A percentile compares a stretch with the other conserved stretches of the same genome.
phyloP scores from a whole-genome alignment of 2,113 vertebrate species.

The Regulus satrapa region DNA sequence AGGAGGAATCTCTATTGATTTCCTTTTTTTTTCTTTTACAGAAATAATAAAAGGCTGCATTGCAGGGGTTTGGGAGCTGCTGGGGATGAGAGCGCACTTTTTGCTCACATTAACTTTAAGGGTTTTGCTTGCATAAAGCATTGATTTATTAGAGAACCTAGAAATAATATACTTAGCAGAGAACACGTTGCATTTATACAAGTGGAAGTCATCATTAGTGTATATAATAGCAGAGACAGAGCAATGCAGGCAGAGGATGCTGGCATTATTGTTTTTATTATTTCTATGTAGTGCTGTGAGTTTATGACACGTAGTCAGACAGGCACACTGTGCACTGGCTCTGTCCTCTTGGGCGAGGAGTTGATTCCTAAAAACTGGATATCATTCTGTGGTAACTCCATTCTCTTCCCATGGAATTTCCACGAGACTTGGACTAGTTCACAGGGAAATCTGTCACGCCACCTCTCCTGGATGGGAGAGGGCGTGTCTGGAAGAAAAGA shows the following conservation, averaged over 20 bases:
- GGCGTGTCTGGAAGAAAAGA: background rate
- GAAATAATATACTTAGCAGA: background rate
- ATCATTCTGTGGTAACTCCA: background rate
- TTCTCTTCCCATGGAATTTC: background rate
- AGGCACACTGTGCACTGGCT: background rate
- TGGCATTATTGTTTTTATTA: background rate
- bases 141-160: conserved; percentile 14
- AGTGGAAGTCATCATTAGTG: background rate
- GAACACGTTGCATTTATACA: background rate
- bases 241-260: background rate
- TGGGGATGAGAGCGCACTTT: conserved; percentile 31
- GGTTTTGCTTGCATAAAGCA: conserved; percentile 10
- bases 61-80: conserved; percentile 50
- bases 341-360: background rate
- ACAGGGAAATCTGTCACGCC: background rate
- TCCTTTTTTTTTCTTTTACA: conserved; percentile 4
- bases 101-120: conserved; percentile 20
- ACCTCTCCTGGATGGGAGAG: background rate
- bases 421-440: background rate
- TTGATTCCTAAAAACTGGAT: background rate
- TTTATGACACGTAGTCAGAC: background rate
- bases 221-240: background rate
- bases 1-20: conserved; percentile 47
- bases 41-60: conserved; percentile 49
- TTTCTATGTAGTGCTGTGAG: background rate